phyloP scores from a whole-genome alignment of 1,140 invertebrate species.

The Trissolcus basalis region DNA sequence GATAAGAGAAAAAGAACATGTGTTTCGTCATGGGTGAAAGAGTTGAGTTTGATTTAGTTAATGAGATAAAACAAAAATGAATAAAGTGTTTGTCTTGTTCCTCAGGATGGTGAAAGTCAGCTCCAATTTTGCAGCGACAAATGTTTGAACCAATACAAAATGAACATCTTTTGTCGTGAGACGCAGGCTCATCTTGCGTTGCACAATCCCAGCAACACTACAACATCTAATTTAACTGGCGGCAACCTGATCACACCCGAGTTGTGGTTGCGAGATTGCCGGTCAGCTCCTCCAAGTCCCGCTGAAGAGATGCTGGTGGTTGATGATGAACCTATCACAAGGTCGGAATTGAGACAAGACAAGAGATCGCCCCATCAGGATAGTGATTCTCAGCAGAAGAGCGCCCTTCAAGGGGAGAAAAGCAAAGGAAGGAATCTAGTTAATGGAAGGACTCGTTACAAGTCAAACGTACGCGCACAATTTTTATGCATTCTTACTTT shows the following conservation, averaged over 20 bases:
- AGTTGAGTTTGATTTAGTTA: too few relatives aligned
- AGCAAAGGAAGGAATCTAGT: slow-evolving; percentile 67
- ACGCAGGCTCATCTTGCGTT: slow-evolving; percentile 91
- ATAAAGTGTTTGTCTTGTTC: slow-evolving; percentile 4
- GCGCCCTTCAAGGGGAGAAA: slow-evolving; percentile 56
- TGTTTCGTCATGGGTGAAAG: too few relatives aligned
- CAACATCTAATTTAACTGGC: slow-evolving; percentile 66
- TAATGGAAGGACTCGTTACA: slow-evolving; percentile 71
- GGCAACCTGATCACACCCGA: slow-evolving; percentile 88
- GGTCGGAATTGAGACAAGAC: slow-evolving; percentile 60
- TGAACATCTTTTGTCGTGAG: slow-evolving; percentile 95
- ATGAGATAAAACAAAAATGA: too few relatives aligned
- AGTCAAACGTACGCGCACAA: slow-evolving; percentile 72
- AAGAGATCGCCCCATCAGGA: slow-evolving; percentile 56
- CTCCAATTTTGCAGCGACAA: slow-evolving; percentile 91
- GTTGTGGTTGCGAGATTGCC: slow-evolving; percentile 87
- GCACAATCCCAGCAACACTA: slow-evolving; percentile 77
- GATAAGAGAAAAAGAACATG: too few relatives aligned
- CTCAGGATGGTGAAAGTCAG: slow-evolving; percentile 85
- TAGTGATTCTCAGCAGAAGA: slow-evolving; percentile 43
- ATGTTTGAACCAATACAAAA: slow-evolving; percentile 96
- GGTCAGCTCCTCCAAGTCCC: slow-evolving; percentile 80
- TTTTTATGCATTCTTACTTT: too few relatives aligned
- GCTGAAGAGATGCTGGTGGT: slow-evolving; percentile 70
- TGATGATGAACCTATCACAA: slow-evolving; percentile 60